A percentile compares a stretch with the other conserved stretches of the same genome.
phyloP scores from a whole-genome alignment of 2,113 vertebrate species.

The Telmatochromis bifrenatus region DNA sequence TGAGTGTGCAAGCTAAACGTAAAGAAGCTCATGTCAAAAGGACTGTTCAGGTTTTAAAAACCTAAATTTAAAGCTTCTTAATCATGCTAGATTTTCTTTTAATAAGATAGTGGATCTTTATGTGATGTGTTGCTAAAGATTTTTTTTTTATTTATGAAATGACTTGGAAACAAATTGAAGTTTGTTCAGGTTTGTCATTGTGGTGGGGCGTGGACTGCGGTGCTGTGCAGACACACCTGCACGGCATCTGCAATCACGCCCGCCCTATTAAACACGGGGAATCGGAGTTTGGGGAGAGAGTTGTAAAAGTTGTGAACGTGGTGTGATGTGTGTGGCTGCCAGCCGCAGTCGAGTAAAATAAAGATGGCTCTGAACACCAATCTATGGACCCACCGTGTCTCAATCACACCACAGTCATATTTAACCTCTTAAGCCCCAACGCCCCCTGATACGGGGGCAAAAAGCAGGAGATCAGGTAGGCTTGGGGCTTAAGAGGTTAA shows the following conservation, averaged over 20 bases:
- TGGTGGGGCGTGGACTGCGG: not conserved
- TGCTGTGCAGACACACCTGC: not conserved
- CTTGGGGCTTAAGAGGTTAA: too few relatives aligned
- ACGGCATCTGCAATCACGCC: not conserved
- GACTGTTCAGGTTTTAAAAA: not conserved
- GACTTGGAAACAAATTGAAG: not conserved
- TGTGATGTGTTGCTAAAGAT: not conserved
- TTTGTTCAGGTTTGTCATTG: not conserved
- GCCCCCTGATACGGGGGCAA: too few relatives aligned
- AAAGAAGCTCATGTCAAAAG: not conserved
- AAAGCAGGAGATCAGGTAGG: too few relatives aligned
- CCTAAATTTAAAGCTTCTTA: not conserved
- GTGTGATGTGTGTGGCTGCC: not conserved
- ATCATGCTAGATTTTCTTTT: not conserved
- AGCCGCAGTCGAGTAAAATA: not conserved
- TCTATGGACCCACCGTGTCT: not conserved
- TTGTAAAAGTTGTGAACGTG: not conserved
- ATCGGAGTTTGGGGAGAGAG: not conserved
- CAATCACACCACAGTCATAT: not conserved
- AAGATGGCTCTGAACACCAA: not conserved
- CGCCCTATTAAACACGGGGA: not conserved
- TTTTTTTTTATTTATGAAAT: not conserved
- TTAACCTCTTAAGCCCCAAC: too few relatives aligned
- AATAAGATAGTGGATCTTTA: not conserved
- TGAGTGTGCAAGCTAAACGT: not conserved